These are phyloP conservation scores for Archaeoteleia sp. DNA, from an alignment of 2,888 invertebrate species.

Conservation along the genomic window DNA sequence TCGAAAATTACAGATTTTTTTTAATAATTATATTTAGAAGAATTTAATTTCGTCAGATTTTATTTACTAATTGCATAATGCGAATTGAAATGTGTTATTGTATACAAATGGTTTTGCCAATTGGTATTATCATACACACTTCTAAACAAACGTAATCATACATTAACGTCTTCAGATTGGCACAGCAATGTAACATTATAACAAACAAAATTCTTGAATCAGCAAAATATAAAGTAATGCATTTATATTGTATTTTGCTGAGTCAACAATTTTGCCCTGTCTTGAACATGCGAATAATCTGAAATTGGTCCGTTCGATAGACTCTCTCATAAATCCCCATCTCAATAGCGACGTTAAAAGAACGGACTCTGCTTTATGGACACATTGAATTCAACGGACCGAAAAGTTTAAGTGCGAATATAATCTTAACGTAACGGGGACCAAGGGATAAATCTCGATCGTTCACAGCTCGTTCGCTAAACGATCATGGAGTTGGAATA, in stretches of 20 bases:
- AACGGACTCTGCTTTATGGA: slow-evolving; percentile 49
- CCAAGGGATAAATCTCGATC: slow-evolving; percentile 41
- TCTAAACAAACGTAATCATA: too few species aligned
- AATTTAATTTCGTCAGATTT: too few species aligned
- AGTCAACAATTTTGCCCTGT: slow-evolving; percentile 33
- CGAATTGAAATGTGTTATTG: too few species aligned
- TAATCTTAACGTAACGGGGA: slow-evolving; percentile 42
- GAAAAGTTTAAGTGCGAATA: slow-evolving; percentile 52
- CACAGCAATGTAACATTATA: background rate
- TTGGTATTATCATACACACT: too few species aligned
- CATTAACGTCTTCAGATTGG: too few species aligned
- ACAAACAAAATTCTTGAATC: slow-evolving; percentile 30
- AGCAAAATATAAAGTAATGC: slow-evolving; percentile 24
- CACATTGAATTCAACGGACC: slow-evolving; percentile 53
- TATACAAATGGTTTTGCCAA: too few species aligned
- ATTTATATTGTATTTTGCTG: slow-evolving; percentile 36
- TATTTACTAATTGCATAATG: too few species aligned
- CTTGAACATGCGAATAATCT: slow-evolving; percentile 43
- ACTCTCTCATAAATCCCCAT: slow-evolving; percentile 48
- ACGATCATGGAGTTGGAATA: slow-evolving; percentile 39
- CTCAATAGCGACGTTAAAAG: slow-evolving; percentile 50
- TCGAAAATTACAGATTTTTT: too few species aligned
- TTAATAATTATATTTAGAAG: too few species aligned
- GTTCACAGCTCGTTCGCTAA: slow-evolving; percentile 48
- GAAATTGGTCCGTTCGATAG: slow-evolving; percentile 38